Conservation (phyloP, 2,113 vertebrate genomes). For the Anseranas semipalmata region DNA sequence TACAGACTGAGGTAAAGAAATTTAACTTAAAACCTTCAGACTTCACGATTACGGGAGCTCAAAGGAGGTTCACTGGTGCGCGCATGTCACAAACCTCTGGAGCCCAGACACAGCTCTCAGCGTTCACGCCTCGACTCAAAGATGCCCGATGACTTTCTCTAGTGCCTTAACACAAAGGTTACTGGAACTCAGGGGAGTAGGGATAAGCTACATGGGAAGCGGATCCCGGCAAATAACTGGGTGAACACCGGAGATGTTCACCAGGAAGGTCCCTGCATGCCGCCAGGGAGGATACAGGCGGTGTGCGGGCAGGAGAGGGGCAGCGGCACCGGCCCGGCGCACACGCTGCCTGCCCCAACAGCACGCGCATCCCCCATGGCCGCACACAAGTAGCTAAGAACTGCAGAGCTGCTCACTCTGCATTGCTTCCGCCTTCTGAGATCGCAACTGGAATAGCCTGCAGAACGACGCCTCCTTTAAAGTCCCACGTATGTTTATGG, state of each 20-base stretch:
- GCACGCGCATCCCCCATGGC: accelerated
- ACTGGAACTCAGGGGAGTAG: not conserved
- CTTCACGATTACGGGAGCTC: not conserved
- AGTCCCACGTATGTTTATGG: not conserved
- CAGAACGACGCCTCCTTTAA: not conserved
- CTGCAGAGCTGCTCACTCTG: not conserved
- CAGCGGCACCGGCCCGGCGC: too few species aligned
- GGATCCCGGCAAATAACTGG: too few species aligned
- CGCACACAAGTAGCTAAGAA: accelerated
- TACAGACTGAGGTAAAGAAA: not conserved
- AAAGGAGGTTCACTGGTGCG: not conserved
- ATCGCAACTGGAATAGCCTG: not conserved
- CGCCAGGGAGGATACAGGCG: accelerated
- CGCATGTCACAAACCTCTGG: not conserved
- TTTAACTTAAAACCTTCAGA: not conserved
- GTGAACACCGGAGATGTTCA: not conserved
- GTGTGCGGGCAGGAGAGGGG: not conserved
- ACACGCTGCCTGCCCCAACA: too few species aligned
- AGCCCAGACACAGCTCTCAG: not conserved
- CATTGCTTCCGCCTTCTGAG: not conserved
- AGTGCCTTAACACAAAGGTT: not conserved
- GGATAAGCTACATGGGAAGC: not conserved
- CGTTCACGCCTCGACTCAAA: not conserved
- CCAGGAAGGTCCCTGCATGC: accelerated
- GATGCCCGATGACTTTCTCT: not conserved